These are phyloP conservation scores for Ceratosolen solmsi DNA, from an alignment of 1,140 invertebrate genomes.

Conservation along the genomic window DNA sequence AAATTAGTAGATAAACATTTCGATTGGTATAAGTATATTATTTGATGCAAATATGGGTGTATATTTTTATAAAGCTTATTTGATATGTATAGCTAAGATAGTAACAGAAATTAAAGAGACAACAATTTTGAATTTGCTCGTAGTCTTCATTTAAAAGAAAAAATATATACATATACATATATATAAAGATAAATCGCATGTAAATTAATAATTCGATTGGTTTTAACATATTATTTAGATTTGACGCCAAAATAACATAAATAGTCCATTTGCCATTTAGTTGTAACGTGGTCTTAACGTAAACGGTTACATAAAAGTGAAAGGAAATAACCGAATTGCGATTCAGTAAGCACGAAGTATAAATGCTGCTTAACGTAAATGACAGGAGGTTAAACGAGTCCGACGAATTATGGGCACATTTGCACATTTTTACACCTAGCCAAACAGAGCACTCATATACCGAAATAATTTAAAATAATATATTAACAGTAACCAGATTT, in stretches of 20 bases:
- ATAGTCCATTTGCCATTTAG: background rate
- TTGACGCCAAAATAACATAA: background rate
- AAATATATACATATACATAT: too few relatives aligned
- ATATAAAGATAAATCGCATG: background rate
- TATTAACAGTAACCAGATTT: conserved; percentile 62
- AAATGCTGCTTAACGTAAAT: conserved; percentile 7
- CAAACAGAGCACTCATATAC: conserved; percentile 60
- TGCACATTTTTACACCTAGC: conserved; percentile 69
- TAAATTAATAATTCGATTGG: background rate
- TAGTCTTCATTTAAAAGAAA: background rate
- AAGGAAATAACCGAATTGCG: background rate
- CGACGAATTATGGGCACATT: conserved; percentile 59
- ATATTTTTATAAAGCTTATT: background rate
- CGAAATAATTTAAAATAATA: conserved; percentile 59
- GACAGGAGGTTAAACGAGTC: conserved; percentile 26
- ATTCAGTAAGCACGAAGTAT: background rate
- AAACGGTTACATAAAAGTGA: background rate
- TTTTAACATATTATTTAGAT: background rate
- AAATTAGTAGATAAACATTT: too few relatives aligned
- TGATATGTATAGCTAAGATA: background rate
- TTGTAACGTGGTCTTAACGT: conserved; percentile 14
- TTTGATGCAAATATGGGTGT: too few relatives aligned
- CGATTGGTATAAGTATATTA: too few relatives aligned
- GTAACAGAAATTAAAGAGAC: too few relatives aligned
- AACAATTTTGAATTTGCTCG: background rate